These are phyloP conservation scores for Lithobius niger DNA, from an alignment of 1,140 invertebrate species.

Conservation along the genomic window DNA sequence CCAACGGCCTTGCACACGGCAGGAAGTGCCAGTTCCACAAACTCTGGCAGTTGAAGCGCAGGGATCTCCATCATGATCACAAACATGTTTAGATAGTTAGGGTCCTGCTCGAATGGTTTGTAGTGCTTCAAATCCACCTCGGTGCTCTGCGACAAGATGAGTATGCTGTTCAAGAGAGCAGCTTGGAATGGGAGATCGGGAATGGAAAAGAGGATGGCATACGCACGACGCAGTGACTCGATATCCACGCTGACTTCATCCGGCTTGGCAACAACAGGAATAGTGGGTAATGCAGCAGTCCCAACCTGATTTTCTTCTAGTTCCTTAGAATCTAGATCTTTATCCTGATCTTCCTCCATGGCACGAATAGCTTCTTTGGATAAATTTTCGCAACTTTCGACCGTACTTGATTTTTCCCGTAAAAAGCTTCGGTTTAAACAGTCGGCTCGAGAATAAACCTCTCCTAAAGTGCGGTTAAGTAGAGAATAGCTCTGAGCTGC, in stretches of 20 bases:
- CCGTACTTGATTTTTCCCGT: conserved; percentile 25
- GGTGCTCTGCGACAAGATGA: conserved; percentile 53
- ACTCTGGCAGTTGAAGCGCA: conserved; percentile 59
- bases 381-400: conserved; percentile 33
- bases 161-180: conserved; percentile 63
- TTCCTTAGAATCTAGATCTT: conserved; percentile 57
- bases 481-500: conserved; percentile 44
- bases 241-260: conserved; percentile 31
- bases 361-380: conserved; percentile 51
- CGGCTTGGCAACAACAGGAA: conserved; percentile 9
- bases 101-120: conserved; percentile 34
- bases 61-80: conserved; percentile 81
- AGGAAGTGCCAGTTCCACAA: conserved; percentile 64
- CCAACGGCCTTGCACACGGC: conserved; percentile 62
- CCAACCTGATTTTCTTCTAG: conserved; percentile 16
- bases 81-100: conserved; percentile 54
- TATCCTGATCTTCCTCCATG: conserved; percentile 63
- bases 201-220: conserved; percentile 41
- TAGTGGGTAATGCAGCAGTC: no score
- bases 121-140: conserved; percentile 55
- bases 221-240: conserved; percentile 45
- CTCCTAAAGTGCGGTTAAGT: conserved; percentile 50
- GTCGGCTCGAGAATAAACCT: conserved; percentile 56
- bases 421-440: conserved; percentile 53
- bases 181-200: conserved; percentile 44